Percentiles rank a stretch among this genome's conserved stretches.
These are phyloP conservation scores for Pithys albifrons DNA, from an alignment of 2,113 vertebrate species.

Conservation along the genomic window DNA sequence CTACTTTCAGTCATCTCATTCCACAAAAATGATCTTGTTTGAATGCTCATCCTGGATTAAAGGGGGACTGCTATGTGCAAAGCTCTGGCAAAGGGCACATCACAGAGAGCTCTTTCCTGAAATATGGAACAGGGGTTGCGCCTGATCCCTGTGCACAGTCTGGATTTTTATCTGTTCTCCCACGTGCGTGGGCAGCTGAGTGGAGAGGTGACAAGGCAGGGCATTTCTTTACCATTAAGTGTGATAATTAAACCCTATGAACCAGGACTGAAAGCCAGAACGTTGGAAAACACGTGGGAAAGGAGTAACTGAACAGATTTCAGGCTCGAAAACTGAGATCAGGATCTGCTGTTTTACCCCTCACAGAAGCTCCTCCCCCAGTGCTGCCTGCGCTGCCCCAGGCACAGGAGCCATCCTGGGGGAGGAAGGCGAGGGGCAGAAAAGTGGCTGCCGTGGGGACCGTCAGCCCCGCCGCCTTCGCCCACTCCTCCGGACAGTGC, in stretches of 20 bases:
- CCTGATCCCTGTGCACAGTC: background rate
- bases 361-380: background rate
- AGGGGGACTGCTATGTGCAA: background rate
- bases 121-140: background rate
- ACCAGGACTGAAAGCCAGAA: background rate
- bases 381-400: background rate
- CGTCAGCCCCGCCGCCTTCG: background rate
- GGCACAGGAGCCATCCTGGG: background rate
- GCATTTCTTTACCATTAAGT: background rate
- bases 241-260: accelerated
- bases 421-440: accelerated
- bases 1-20: background rate
- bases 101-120: background rate
- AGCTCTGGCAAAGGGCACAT: background rate
- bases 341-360: background rate
- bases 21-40: background rate
- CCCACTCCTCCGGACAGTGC: accelerated
- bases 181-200: background rate
- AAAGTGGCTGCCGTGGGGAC: accelerated
- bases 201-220: background rate
- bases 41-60: background rate
- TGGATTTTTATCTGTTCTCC: background rate
- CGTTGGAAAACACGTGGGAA: accelerated
- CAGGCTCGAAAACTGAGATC: accelerated
- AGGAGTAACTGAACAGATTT: background rate